These are phyloP conservation scores for Corythornis cristatus DNA, from an alignment of 2,113 vertebrate species.

Conservation along the genomic window DNA sequence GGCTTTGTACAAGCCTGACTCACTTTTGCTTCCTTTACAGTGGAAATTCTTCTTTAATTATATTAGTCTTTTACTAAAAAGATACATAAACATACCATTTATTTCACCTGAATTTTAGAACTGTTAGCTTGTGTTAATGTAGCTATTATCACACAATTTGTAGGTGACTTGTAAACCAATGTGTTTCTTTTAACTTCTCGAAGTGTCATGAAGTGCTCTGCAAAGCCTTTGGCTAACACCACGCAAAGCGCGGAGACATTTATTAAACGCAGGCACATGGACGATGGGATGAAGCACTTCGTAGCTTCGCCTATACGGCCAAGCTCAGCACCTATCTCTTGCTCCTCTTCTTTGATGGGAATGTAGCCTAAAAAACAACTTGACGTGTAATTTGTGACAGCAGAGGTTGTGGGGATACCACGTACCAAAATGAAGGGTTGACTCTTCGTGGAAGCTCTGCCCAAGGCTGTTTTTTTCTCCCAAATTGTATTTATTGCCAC, in stretches of 20 bases:
- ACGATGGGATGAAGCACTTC: neutral
- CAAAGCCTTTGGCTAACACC: neutral
- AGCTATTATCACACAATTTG: neutral
- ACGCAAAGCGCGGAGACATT: rapidly evolving
- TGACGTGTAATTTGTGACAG: neutral
- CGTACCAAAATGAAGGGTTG: neutral
- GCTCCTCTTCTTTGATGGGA: neutral
- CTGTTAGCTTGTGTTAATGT: neutral
- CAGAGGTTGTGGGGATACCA: neutral
- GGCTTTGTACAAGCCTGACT: neutral
- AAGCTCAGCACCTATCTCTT: neutral
- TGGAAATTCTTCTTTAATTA: neutral
- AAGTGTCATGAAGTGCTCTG: neutral
- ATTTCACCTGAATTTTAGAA: neutral
- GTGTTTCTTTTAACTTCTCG: neutral
- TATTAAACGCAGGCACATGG: neutral
- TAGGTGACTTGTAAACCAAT: neutral
- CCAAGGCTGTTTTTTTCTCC: neutral
- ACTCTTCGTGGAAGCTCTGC: neutral
- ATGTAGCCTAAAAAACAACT: neutral
- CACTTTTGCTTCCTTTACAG: neutral
- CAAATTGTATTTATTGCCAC: neutral
- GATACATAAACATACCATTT: neutral
- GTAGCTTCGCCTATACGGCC: neutral
- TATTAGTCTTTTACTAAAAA: neutral